Evolutionary conservation across 2,113 vertebrate genomes (phyloP).

Genomic region (Microcebus jonahi): DNA sequence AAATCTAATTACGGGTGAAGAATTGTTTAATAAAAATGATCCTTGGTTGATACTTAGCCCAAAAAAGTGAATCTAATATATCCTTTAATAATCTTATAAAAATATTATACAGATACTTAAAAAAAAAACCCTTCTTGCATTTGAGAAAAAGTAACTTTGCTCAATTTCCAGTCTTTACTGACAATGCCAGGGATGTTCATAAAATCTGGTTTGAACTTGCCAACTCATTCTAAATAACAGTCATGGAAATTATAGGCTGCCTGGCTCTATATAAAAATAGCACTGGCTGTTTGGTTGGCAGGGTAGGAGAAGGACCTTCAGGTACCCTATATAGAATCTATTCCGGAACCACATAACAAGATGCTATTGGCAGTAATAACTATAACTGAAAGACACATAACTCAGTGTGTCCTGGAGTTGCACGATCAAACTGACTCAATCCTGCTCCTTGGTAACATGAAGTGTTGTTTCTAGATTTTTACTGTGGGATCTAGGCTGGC

Average conservation of each 20-base stretch:
- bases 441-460: neutral
- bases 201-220: constrained; percentile 59
- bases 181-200: neutral
- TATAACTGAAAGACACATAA: neutral
- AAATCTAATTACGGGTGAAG: constrained; percentile 18
- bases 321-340: neutral
- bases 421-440: neutral
- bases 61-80: constrained; percentile 22
- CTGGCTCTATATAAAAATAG: constrained; percentile 20
- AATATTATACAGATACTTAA: neutral
- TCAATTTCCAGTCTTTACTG: neutral
- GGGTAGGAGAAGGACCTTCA: neutral
- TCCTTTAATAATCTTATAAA: constrained; percentile 23
- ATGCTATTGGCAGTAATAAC: neutral
- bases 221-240: constrained; percentile 57
- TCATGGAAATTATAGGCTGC: constrained; percentile 40
- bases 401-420: neutral
- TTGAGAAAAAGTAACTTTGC: constrained; percentile 49
- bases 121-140: neutral
- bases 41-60: neutral
- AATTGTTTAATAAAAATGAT: constrained; percentile 47
- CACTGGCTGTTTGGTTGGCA: neutral
- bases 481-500: neutral
- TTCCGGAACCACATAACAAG: neutral
- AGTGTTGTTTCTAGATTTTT: neutral